A percentile compares a stretch with the other conserved stretches of the same genome.
Evolutionary conservation across 2,113 vertebrate species (phyloP).

Genomic region (Odontesthes bonariensis): DNA sequence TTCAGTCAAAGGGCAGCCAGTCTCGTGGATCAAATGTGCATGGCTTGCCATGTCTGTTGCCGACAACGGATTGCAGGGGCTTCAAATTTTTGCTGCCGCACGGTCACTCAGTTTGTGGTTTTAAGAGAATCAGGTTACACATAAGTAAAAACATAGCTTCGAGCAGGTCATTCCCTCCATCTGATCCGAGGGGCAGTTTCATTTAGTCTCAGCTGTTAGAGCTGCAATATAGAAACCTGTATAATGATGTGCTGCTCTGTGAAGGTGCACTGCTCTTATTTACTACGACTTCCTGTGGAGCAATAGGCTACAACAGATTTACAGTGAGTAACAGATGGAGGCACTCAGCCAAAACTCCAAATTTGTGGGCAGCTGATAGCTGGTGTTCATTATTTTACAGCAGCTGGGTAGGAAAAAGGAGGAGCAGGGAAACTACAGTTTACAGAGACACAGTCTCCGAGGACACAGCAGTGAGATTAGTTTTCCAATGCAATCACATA

Average conservation of each 20-base stretch:
- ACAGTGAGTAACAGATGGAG: slow-evolving; percentile 4
- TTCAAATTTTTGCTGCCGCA: slow-evolving; percentile 8
- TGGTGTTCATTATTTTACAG: slow-evolving; percentile 60
- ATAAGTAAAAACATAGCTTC: slow-evolving; percentile 41
- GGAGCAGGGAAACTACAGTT: slow-evolving; percentile 52
- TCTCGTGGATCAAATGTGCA: slow-evolving; percentile 8
- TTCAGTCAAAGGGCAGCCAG: slow-evolving; percentile 31
- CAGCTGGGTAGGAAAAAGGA: slow-evolving; percentile 44
- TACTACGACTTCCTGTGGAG: not conserved
- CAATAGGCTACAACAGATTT: not conserved
- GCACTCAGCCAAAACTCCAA: slow-evolving; percentile 26
- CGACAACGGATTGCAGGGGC: slow-evolving; percentile 32
- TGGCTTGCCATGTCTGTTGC: not conserved
- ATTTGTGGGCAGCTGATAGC: slow-evolving; percentile 58
- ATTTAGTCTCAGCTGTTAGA: not conserved
- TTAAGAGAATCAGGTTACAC: slow-evolving; percentile 31
- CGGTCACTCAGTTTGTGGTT: slow-evolving; percentile 11
- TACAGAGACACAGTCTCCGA: slow-evolving; percentile 73
- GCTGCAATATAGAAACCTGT: not conserved
- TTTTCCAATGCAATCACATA: slow-evolving; percentile 65
- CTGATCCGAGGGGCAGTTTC: slow-evolving; percentile 1
- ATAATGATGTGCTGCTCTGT: not conserved
- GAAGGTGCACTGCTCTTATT: slow-evolving; percentile 11
- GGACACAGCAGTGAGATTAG: slow-evolving; percentile 59
- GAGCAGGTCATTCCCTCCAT: slow-evolving; percentile 22